Base-by-base conservation (phyloP, 2,113 vertebrate species). In the Mormyrus lacerda region DNA sequence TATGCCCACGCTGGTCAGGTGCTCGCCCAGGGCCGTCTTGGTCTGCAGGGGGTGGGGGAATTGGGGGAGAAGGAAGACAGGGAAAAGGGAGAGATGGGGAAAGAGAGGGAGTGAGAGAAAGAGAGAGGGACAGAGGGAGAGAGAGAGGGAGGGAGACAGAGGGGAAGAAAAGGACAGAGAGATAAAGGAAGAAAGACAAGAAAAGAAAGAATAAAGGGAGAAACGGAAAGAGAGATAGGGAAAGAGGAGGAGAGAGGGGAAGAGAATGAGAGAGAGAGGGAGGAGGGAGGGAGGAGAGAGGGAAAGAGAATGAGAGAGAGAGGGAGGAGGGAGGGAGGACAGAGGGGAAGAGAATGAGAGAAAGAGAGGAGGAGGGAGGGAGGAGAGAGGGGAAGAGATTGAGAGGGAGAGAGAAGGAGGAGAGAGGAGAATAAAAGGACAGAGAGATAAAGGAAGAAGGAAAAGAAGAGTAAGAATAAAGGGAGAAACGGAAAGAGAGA, bases 1-100 rank as follows among this genome's bases (percentile, higher is more conserved):
- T 93, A 99, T 96, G 90, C 98, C 98, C 91, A 99, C 97, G 6
- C 98, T 99, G 93, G 97, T 96, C 92, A 99, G 94, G 92, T 99
- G 98, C 90, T 99, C 98, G 55, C 98, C 98, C 88, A 99, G 96
- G 95, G 98, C 96, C 89, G 98, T 99, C 96, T 99, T 98, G 83
- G 97, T 97, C 98, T 96, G 96, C 91, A 91, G 84, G 92, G 94
- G 69, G 61, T 65, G 61, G 61, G n/a, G 31, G 35, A 35, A 15
- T 73, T 35, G 65, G 65, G 31, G 65, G 65, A 69, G 27, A 35
- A 35, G 27, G n/a, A 15, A 35, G 65, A 69, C 7, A 69, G 27
- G 65, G 27, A 69, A 69, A 69, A 69, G 65, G 11, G 65, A 69
- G 31, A 15, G 65, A 73, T 13, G 11, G 27, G 65, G 65, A 73